Evolutionary conservation across 2,797 vertebrate genomes (phyloP), one percentile per base, ranked within the genome.

Genomic region (Coregonus sp.): DNA sequence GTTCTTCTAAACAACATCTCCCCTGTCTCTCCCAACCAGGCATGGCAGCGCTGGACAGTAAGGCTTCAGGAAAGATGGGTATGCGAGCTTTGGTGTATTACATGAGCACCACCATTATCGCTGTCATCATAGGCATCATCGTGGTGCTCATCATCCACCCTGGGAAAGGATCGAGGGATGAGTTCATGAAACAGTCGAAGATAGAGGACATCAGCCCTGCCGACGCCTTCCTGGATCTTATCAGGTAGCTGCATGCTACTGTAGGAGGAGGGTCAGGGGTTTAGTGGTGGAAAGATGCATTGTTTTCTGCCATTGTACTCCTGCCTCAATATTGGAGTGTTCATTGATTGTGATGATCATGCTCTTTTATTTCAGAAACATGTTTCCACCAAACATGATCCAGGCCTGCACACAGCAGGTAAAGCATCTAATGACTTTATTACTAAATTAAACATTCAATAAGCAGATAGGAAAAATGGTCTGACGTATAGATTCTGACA

Each of bases 391-490:
- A 51, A 99, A 99, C 87, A 87, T 99, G 83, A 96, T 99, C 70
- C 97, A 99, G 93, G 97, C 98, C 78, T 99, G 98, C 92, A 98
- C 97, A 86, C 97, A 97, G 93, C 98, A 99, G 97, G 98, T 99
- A 95, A 72, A 35, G 51, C 33, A 72, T 72, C 20, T 5, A 61
- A 16, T 33, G 3, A 67, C 37, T 74, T 29, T 18, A 15, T 67
- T 18, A 70, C 40, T 37, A 29, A 63, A 29, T 47, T 11, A 47
- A 68, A 59, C 18, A 67, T 12, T 67, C 31, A 67, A 33, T 31
- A 5, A 67, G 5, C 31, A 67, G 65, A 56, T 56, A 2, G 52
- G 52, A 16, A 56, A 47, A 56, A 56, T 56, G 18, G 52, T 18
- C 52, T 56, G 52, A n/a, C 16, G 2, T 51, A 9, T 5, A 7